phyloP scores from a whole-genome alignment of 1,140 invertebrate species.

The Phymorhynchus buccinoides region DNA sequence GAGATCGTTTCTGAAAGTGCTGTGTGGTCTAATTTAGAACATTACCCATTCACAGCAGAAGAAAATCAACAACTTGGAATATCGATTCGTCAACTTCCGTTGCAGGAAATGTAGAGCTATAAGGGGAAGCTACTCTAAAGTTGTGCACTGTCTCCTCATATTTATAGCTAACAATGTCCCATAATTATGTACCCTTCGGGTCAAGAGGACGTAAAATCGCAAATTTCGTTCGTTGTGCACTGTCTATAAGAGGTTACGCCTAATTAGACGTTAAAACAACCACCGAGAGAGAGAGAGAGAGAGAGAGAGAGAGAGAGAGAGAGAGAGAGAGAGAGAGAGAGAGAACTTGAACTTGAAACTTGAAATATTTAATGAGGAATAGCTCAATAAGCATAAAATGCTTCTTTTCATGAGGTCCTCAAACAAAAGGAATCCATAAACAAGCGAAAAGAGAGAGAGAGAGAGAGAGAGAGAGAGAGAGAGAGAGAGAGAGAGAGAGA shows the following conservation, averaged over 20 bases:
- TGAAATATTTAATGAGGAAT: no score
- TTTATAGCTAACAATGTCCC: no score
- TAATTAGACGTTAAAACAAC: no score
- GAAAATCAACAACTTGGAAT: background rate
- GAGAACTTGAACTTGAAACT: no score
- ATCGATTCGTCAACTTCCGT: conserved; percentile 41
- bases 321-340: no score
- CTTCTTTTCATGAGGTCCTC: no score
- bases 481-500: background rate
- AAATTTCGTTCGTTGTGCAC: background rate
- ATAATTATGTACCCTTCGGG: no score
- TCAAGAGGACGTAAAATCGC: no score
- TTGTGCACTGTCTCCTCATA: background rate
- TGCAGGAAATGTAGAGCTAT: background rate
- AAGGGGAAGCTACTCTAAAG: conserved; percentile 19
- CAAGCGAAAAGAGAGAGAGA: no score
- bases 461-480: background rate
- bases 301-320: conserved; percentile 28
- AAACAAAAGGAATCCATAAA: no score
- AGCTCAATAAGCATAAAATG: no score
- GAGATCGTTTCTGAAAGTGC: background rate
- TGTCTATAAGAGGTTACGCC: background rate
- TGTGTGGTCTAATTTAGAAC: background rate
- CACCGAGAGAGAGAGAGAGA: background rate
- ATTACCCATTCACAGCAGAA: conserved; percentile 29